A percentile compares a stretch with the other conserved stretches of the same genome.
phyloP scores from a whole-genome alignment of 2,888 invertebrate genomes.

The Cephonodes hylas region DNA sequence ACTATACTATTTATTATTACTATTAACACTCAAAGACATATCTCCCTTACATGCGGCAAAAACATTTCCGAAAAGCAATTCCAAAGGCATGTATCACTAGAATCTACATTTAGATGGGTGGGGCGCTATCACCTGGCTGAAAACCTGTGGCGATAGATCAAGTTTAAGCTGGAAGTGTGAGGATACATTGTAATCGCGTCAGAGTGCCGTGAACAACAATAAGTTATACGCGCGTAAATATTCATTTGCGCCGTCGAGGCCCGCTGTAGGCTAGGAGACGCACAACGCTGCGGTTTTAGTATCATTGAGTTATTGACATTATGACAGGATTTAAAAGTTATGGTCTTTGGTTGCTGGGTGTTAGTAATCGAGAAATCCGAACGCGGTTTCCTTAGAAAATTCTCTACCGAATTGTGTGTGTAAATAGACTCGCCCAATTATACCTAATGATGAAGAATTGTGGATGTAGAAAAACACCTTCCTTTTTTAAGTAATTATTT shows the following conservation, averaged over 20 bases:
- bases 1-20: no score
- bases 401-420: no score
- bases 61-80: no score
- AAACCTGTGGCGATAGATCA: conserved; percentile 8
- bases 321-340: background rate
- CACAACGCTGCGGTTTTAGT: background rate
- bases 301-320: background rate
- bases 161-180: conserved; percentile 10
- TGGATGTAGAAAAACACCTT: no score
- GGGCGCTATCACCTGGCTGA: background rate
- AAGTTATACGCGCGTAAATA: conserved; percentile 55
- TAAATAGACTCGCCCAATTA: no score
- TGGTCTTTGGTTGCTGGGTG: no score
- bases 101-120: background rate
- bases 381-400: no score
- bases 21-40: no score
- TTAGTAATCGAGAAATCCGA: no score
- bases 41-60: no score
- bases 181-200: conserved; percentile 20
- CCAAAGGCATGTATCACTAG: background rate
- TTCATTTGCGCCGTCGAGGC: conserved; percentile 48
- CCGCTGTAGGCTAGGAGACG: background rate
- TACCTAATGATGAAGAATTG: no score
- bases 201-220: conserved; percentile 36
- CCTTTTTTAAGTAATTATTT: no score